Percentiles rank a stretch among this genome's conserved stretches.
Evolutionary conservation across 2,113 vertebrate species (phyloP).

Genomic region (Tetraodon nigroviridis): DNA sequence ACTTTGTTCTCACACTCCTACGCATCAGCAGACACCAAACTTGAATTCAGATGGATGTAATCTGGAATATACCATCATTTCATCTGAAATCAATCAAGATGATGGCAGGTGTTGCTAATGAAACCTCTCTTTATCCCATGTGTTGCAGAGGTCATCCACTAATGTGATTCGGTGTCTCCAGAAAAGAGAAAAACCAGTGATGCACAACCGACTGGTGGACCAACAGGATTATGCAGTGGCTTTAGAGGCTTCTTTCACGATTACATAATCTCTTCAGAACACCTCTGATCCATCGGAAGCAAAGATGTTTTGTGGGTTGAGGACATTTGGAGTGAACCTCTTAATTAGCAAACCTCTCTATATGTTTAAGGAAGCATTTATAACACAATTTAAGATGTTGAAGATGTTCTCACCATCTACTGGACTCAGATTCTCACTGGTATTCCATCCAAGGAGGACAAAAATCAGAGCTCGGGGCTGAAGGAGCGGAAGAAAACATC

Average conservation of each 20-base stretch:
- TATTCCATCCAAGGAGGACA: too few relatives aligned
- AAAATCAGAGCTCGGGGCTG: too few relatives aligned
- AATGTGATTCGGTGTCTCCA: conserved; percentile 22
- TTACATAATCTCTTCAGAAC: conserved; percentile 1
- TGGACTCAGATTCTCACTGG: too few relatives aligned
- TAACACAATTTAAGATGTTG: too few relatives aligned
- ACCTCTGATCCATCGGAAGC: not conserved
- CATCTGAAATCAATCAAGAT: conserved; percentile 1
- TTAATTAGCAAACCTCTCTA: not conserved
- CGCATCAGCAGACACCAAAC: not conserved
- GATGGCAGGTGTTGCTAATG: conserved; percentile 4
- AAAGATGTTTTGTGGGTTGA: not conserved
- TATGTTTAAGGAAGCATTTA: too few relatives aligned
- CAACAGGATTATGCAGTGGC: conserved; percentile 41
- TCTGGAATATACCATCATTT: not conserved
- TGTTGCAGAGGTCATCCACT: conserved; percentile 5
- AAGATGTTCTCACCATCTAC: too few relatives aligned
- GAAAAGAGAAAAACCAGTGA: conserved; percentile 6
- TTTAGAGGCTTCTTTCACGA: conserved; percentile 13
- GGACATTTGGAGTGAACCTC: conserved; percentile 1
- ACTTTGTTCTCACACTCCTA: conserved; percentile 5
- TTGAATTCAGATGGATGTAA: not conserved
- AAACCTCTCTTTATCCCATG: conserved; percentile 2
- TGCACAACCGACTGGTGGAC: conserved; percentile 18
- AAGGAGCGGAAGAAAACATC: too few relatives aligned